Evolutionary conservation across 2,888 invertebrate species (phyloP).

Genomic region (Amphipyra tragopoginis): DNA sequence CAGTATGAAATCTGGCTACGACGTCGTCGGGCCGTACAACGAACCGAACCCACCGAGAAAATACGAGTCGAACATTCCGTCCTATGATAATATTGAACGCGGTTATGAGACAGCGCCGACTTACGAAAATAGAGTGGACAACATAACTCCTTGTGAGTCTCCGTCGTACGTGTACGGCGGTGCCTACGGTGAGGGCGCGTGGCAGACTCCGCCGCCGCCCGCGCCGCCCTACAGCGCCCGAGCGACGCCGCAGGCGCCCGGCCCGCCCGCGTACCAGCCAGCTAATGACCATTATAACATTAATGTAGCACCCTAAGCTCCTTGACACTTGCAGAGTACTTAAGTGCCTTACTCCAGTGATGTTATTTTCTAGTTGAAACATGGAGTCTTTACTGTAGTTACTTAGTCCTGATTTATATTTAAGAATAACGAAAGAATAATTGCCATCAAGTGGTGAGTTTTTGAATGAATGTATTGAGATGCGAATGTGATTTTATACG

Average conservation of each 20-base stretch:
- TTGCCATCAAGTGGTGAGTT: slow-evolving; percentile 52
- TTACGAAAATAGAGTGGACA: slow-evolving; percentile 72
- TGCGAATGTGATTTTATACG: slow-evolving; percentile 60
- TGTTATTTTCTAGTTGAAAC: slow-evolving; percentile 46
- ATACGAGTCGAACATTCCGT: slow-evolving; percentile 65
- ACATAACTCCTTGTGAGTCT: slow-evolving; percentile 72
- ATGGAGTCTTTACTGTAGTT: slow-evolving; percentile 19
- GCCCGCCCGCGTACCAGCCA: slow-evolving; percentile 85
- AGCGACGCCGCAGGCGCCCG: slow-evolving; percentile 83
- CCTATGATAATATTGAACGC: slow-evolving; percentile 73
- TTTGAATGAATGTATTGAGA: slow-evolving; percentile 36
- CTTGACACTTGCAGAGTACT: slow-evolving; percentile 21
- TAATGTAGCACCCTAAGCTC: slow-evolving; percentile 33
- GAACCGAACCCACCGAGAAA: slow-evolving; percentile 68
- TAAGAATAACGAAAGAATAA: slow-evolving; percentile 31
- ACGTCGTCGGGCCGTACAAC: slow-evolving; percentile 85
- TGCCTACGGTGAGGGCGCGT: slow-evolving; percentile 65
- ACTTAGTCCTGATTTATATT: slow-evolving; percentile 33
- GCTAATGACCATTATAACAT: slow-evolving; percentile 75
- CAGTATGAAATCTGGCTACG: slow-evolving; percentile 75
- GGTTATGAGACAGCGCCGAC: slow-evolving; percentile 67
- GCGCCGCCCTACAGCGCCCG: slow-evolving; percentile 82
- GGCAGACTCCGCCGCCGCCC: slow-evolving; percentile 82
- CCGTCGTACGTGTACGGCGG: slow-evolving; percentile 68
- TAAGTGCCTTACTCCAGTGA: slow-evolving; percentile 70